A percentile compares a stretch with the other conserved stretches of the same genome.
These are phyloP conservation scores for Iselma pallidipennis DNA, from an alignment of 2,888 invertebrate genomes.

Conservation along the genomic window DNA sequence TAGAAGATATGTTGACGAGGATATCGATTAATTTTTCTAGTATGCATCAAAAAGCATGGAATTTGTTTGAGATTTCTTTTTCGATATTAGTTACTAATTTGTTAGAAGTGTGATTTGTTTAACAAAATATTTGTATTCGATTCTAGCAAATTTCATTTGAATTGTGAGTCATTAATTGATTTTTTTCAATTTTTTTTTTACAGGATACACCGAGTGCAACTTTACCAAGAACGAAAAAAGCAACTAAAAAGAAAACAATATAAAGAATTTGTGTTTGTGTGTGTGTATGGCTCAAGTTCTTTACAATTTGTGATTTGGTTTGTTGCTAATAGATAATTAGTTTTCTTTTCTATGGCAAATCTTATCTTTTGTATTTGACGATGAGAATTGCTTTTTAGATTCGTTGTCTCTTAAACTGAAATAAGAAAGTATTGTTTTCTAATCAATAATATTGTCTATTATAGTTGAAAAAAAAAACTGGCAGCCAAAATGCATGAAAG, in stretches of 20 bases:
- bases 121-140: conserved; percentile 4
- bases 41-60: conserved; percentile 30
- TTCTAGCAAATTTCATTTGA: neutral
- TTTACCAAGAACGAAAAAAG: conserved; percentile 73
- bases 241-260: conserved; percentile 70
- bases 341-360: conserved; percentile 15
- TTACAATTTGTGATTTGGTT: conserved; percentile 21
- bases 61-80: conserved; percentile 17
- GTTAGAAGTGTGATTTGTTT: conserved; percentile 5
- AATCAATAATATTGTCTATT: no score
- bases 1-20: conserved; percentile 41
- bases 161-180: neutral
- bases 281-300: neutral
- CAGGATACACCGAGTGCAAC: conserved; percentile 73
- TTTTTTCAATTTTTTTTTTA: conserved; percentile 56
- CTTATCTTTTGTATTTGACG: conserved; percentile 4
- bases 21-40: conserved; percentile 34
- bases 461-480: neutral
- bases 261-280: conserved; percentile 30
- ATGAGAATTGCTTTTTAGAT: conserved; percentile 17
- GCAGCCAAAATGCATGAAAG: conserved; percentile 7
- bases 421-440: neutral
- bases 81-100: neutral
- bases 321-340: conserved; percentile 18
- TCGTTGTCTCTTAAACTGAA: no score